phyloP scores from a whole-genome alignment of 2,888 invertebrate species.

The Caenorhabditis angaria region DNA sequence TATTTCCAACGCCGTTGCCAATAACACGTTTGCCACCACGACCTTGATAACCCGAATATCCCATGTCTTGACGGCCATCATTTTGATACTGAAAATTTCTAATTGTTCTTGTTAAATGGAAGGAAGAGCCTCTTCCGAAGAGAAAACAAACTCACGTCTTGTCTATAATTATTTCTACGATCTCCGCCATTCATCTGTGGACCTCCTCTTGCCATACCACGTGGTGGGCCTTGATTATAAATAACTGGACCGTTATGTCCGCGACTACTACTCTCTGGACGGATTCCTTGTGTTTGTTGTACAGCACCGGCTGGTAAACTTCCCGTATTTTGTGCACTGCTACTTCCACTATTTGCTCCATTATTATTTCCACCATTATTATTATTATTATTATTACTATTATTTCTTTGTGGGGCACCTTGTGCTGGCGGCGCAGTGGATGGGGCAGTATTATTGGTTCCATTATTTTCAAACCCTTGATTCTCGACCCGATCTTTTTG shows the following conservation, averaged over 20 bases:
- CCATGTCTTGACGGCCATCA: background rate
- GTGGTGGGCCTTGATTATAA: too few species aligned
- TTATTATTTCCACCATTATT: background rate
- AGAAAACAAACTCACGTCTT: background rate
- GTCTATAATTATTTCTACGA: constrained; percentile 3
- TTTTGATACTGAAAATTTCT: background rate
- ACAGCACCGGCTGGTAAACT: background rate
- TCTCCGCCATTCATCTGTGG: background rate
- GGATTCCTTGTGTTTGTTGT: background rate
- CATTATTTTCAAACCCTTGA: constrained; percentile 7
- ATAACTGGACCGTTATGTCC: background rate
- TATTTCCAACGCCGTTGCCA: background rate
- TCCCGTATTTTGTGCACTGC: background rate
- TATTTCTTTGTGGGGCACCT: background rate
- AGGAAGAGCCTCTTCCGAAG: background rate
- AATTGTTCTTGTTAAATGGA: background rate
- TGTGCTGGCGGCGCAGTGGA: background rate
- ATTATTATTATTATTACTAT: constrained; percentile 8
- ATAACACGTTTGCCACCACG: background rate
- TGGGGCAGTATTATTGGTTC: constrained; percentile 2
- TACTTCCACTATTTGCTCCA: too few species aligned
- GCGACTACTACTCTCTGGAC: background rate
- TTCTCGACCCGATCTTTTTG: constrained; percentile 50
- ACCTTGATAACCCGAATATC: constrained; percentile 5
- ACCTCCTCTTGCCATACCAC: background rate